Percentiles rank a stretch among this genome's conserved stretches.
phyloP scores from a whole-genome alignment of 2,113 vertebrate genomes.

The Phoenicopterus ruber region DNA sequence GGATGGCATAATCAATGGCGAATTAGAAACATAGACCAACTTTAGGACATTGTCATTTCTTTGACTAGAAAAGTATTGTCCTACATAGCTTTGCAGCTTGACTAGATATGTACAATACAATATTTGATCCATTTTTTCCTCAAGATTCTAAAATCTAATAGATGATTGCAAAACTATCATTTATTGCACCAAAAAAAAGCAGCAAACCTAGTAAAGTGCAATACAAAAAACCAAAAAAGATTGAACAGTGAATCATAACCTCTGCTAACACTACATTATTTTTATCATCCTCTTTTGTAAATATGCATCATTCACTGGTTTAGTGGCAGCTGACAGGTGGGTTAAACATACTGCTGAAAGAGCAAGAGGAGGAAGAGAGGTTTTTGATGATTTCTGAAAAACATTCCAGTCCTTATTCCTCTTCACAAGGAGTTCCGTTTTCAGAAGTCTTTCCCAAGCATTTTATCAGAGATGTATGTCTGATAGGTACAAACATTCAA shows the following conservation, averaged over 20 bases:
- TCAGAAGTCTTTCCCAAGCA: neutral
- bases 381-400: neutral
- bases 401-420: neutral
- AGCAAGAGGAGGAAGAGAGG: neutral
- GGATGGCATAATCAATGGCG: neutral
- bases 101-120: neutral
- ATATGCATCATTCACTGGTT: neutral
- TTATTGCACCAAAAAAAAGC: neutral
- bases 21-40: neutral
- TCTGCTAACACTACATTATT: neutral
- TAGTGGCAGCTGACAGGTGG: neutral
- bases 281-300: neutral
- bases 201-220: neutral
- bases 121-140: neutral
- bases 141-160: neutral
- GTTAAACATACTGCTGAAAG: neutral
- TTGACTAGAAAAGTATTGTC: neutral
- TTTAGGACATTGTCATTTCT: neutral
- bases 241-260: neutral
- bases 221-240: neutral
- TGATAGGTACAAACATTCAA: neutral
- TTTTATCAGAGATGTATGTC: neutral
- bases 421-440: neutral
- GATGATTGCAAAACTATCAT: neutral
- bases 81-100: neutral